These are phyloP conservation scores for Elaphurus davidianus DNA, from an alignment of 2,113 vertebrate species.

Conservation along the genomic window DNA sequence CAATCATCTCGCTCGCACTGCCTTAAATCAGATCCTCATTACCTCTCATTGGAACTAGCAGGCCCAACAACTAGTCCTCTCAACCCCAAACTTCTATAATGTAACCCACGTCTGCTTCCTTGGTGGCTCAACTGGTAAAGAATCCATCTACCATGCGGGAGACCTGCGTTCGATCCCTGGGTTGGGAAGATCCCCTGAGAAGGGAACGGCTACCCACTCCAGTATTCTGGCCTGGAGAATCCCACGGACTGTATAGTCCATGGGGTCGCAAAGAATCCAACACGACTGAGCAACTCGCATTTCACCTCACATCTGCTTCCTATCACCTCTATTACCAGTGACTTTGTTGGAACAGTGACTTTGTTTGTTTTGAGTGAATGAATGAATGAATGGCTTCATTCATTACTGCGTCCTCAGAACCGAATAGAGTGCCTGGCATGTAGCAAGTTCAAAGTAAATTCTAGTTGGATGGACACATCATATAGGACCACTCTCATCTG, in stretches of 20 bases:
- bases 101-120: not conserved
- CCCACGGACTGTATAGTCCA: not conserved
- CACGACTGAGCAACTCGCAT: not conserved
- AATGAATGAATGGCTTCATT: not conserved
- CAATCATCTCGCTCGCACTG: not conserved
- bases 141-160: not conserved
- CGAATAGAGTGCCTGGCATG: not conserved
- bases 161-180: not conserved
- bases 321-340: not conserved
- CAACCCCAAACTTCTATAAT: not conserved
- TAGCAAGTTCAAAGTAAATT: not conserved
- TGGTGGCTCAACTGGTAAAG: not conserved
- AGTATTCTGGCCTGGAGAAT: not conserved
- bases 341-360: not conserved
- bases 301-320: not conserved
- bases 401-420: not conserved
- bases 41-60: not conserved
- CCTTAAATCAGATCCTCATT: not conserved
- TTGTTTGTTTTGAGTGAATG: not conserved
- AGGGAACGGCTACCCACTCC: not conserved
- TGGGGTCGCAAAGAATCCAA: accelerated
- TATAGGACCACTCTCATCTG: not conserved
- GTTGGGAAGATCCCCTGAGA: not conserved
- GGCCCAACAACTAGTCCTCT: not conserved
- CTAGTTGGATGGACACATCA: not conserved